phyloP scores from a whole-genome alignment of 2,888 invertebrate genomes.

The Allophyes oxyacanthae region DNA sequence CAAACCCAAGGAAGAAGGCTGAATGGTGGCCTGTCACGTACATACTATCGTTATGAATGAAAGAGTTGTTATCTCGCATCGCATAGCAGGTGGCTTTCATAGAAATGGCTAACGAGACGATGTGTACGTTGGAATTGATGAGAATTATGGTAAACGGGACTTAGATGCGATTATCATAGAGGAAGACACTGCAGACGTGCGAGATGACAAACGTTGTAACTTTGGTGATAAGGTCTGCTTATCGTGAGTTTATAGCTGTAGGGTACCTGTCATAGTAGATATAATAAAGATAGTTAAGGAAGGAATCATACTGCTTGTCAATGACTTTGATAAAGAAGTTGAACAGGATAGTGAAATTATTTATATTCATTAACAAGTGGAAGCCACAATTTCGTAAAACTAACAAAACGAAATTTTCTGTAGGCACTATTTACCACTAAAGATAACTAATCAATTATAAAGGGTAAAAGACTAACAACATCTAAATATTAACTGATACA shows the following conservation, averaged over 20 bases:
- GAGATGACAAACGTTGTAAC: conserved; percentile 42
- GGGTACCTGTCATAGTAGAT: conserved; percentile 13
- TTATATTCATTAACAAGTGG: too few species aligned
- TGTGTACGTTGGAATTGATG: conserved; percentile 49
- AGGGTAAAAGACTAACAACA: too few species aligned
- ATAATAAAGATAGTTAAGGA: conserved; percentile 2
- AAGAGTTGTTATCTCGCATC: conserved; percentile 77
- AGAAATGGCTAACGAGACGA: conserved; percentile 65
- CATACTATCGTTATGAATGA: conserved; percentile 78
- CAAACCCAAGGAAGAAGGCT: conserved; percentile 37
- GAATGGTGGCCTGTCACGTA: conserved; percentile 70
- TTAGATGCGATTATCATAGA: conserved; percentile 43
- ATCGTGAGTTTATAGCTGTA: conserved; percentile 27
- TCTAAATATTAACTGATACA: too few species aligned
- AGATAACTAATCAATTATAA: too few species aligned
- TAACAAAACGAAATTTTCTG: too few species aligned
- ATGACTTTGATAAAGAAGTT: background rate
- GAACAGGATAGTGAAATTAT: background rate
- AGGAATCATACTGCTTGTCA: background rate
- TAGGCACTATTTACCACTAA: too few species aligned
- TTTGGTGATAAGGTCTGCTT: conserved; percentile 36
- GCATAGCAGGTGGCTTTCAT: conserved; percentile 76
- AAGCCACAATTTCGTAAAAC: too few species aligned
- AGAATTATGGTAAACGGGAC: conserved; percentile 45
- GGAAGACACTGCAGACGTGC: conserved; percentile 41